A percentile compares a stretch with the other conserved stretches of the same genome.
phyloP scores from a whole-genome alignment of 2,113 vertebrate genomes.

The Gymnobelideus leadbeateri region DNA sequence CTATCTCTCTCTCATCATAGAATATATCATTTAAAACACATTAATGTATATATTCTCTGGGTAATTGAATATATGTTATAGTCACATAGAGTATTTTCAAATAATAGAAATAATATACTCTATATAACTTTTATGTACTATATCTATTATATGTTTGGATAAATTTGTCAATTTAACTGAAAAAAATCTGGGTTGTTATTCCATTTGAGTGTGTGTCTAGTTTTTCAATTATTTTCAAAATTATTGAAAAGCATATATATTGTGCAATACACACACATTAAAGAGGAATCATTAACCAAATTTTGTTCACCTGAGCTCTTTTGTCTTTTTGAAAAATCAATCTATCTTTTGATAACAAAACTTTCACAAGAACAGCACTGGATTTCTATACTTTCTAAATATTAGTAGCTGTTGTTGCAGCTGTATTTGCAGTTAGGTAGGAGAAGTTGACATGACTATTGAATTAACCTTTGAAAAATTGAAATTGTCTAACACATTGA shows the following conservation, averaged over 20 bases:
- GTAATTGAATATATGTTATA: background rate
- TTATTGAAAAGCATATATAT: constrained; percentile 10
- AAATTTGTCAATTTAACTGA: background rate
- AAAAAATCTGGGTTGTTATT: background rate
- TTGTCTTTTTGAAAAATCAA: constrained; percentile 34
- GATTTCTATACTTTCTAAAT: background rate
- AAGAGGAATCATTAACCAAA: background rate
- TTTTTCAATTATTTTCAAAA: background rate
- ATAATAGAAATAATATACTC: background rate
- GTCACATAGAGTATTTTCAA: background rate
- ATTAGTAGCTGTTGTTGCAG: background rate
- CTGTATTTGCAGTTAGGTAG: background rate
- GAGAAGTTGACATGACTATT: background rate
- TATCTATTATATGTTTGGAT: background rate
- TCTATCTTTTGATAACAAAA: background rate
- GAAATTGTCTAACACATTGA: background rate
- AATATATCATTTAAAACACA: too few species aligned
- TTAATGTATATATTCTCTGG: background rate
- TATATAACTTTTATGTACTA: background rate
- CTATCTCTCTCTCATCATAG: too few species aligned
- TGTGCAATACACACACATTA: background rate
- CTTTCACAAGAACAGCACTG: background rate
- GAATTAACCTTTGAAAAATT: background rate
- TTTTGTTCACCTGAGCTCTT: constrained; percentile 42
- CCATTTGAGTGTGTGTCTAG: background rate